phyloP scores from a whole-genome alignment of 2,113 vertebrate genomes.

The Oplegnathus fasciatus region DNA sequence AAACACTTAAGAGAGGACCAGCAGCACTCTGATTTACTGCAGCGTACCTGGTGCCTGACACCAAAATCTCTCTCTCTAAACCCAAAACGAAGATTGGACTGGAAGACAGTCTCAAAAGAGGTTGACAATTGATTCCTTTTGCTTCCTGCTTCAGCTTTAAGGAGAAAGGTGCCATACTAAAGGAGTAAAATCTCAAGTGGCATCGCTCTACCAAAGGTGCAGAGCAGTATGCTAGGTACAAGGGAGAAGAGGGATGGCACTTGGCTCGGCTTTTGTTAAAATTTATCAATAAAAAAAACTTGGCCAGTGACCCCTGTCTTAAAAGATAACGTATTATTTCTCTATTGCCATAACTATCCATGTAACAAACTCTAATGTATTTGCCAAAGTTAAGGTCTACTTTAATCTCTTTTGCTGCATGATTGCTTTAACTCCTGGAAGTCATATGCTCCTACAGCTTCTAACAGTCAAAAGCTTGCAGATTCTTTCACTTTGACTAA shows the following conservation, averaged over 20 bases:
- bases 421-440: not conserved
- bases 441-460: not conserved
- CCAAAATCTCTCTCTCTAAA: not conserved
- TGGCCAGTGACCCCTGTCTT: not conserved
- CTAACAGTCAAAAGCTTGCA: not conserved
- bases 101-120: not conserved
- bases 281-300: not conserved
- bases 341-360: not conserved
- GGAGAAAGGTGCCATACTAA: not conserved
- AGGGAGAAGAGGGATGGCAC: not conserved
- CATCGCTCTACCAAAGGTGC: not conserved
- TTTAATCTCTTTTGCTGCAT: not conserved
- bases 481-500: slow-evolving; percentile 5
- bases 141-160: not conserved
- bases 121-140: not conserved
- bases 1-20: not conserved
- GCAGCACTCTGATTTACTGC: not conserved
- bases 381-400: not conserved
- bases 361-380: not conserved
- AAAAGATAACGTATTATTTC: not conserved
- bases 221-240: not conserved
- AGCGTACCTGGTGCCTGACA: not conserved
- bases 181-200: not conserved
- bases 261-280: not conserved
- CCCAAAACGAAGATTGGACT: not conserved